Conservation (phyloP, 2,113 vertebrate genomes). For the Brachypteracias leptosomus region DNA sequence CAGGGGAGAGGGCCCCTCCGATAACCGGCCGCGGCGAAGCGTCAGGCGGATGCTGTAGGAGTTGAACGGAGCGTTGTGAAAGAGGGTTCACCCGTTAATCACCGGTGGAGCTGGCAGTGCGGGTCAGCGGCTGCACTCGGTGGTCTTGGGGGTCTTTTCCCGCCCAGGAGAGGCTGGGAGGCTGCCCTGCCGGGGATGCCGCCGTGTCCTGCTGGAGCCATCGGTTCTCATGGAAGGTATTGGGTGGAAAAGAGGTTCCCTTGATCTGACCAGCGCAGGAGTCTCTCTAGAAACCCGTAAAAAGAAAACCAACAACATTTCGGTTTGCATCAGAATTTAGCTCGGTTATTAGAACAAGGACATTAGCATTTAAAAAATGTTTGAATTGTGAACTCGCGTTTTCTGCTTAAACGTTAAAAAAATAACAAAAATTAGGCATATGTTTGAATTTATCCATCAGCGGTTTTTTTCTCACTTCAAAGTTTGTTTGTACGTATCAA, state of each 20-base stretch:
- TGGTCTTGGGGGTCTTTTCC: no score
- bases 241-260: background rate
- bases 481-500: background rate
- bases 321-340: background rate
- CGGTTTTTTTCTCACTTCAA: background rate
- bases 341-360: background rate
- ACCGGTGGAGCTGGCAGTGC: no score
- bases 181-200: background rate
- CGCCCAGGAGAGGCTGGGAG: no score
- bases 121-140: background rate
- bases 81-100: accelerated
- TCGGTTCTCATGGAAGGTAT: accelerated
- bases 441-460: background rate
- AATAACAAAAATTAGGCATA: background rate
- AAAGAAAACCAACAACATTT: accelerated
- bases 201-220: accelerated
- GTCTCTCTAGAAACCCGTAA: background rate
- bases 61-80: background rate
- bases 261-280: background rate
- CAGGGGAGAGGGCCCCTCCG: background rate
- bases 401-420: background rate
- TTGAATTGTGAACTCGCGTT: background rate
- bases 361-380: background rate
- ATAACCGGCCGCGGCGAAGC: background rate
- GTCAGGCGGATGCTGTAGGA: background rate